Base-by-base conservation (phyloP, 2,113 vertebrate species). In the Pycnonotus jocosus region DNA sequence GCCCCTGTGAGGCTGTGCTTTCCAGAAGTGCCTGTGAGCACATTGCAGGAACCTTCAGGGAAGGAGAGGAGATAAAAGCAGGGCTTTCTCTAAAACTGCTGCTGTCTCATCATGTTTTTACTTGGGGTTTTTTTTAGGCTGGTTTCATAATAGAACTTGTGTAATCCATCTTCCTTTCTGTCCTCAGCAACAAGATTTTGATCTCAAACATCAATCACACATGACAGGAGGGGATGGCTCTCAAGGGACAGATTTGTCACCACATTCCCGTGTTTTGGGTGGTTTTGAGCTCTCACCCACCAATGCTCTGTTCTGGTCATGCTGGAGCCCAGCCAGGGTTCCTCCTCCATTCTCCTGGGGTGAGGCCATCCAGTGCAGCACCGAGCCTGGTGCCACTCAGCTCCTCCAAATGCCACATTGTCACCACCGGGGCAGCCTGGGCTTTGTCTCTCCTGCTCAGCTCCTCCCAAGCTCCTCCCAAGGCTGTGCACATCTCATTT, bases 91-190 rank as follows among this genome's bases (percentile, higher is more conserved):
- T 35, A 62, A 44, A 77, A 35, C 14, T 1, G 4, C 42, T 33
- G 16, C 19, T 54, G 30, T n/a, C 56, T 96, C 27, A 58, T 54
- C 42, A 17, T 53, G 89, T 4, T 71, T 81, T 38, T 9, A 56
- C 81, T 86, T n/a, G 16, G 3, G 9, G 1, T 48, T 58, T 48
- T 72, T 88, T 92, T 90, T 70, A 90, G 38, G 30, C n/a, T 84
- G 56, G 42, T 96, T 95, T 92, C 83, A 47, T 95, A 93, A 91
- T 4, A 66, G 22, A 86, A 58, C 65, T 83, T 93, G 86, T 80
- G 50, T 64, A 88, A 92, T 86, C 80, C 33, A 31, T 60, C 70
- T 66, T 78, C 45, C 23, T 62, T 31, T 61, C 37, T 56, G 53
- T 53, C 51, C 74, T 93, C 17, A 10, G 35, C 70, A 71, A 15